Evolutionary conservation across 2,888 invertebrate genomes (phyloP), one percentile per base, ranked within the genome.

Genomic region (Acanthosoma haemorrhoidale): DNA sequence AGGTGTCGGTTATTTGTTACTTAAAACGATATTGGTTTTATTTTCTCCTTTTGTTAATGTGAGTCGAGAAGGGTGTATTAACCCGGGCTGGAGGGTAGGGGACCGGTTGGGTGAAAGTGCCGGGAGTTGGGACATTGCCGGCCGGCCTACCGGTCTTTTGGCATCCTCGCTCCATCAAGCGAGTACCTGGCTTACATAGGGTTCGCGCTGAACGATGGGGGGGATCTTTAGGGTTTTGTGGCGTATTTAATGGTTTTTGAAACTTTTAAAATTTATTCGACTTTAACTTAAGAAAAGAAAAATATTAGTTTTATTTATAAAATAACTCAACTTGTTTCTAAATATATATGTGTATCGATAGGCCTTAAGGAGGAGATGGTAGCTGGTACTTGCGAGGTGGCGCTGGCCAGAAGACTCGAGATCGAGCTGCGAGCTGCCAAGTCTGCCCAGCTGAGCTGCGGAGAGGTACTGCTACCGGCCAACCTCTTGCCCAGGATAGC

Each of bases 401-500:
- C 75, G 8, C 82, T 94, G 79, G 88, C 91, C 66, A 85, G 86
- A 78, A 84, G 89, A 77, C 84, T 94, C 75, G 92, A 93, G 82
- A 83, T 87, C 71, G 90, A 91, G 79, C 82, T 94, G 74, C 84
- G 91, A 72, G 87, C 88, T 75, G 93, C 93, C 51, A 92, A 93
- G 80, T 85, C 87, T 73, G 89, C 88, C 76, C 89, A 90, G 80
- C 82, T 94, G 75, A 88, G 90, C 70, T 88, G 91, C 78, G 92
- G 91, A 21, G 92, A 94, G 82, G 92, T 94, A 70, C 84, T 93
- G 75, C 83, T 94, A 76, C 94, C 94, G 38, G 88, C 89, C 67
- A 91, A 91, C 79, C 86, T 94, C 74, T 85, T 92, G 70, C 87
- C 88, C 75, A 84, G 89, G 75, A 89, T 94, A 73, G 88, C 94